phyloP scores from a whole-genome alignment of 2,797 vertebrate species.

The Macropus fuliginosus region DNA sequence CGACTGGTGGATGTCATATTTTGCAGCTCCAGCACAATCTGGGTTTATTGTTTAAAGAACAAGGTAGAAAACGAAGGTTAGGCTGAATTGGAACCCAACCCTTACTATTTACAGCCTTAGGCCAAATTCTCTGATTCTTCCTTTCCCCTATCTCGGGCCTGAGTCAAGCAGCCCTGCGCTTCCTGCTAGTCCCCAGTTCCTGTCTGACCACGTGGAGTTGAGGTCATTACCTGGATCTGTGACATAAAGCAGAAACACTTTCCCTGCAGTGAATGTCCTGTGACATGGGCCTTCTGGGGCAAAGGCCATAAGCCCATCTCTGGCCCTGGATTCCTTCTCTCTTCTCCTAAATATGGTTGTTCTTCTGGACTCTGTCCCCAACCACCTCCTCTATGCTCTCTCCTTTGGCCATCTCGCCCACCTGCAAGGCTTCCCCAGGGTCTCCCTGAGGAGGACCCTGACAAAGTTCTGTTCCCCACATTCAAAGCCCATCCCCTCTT shows the following conservation, averaged over 20 bases:
- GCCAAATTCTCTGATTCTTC: background rate
- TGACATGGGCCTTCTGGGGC: background rate
- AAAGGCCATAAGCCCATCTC: background rate
- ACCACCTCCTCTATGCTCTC: background rate
- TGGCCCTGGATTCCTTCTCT: background rate
- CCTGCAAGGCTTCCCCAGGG: background rate
- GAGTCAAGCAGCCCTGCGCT: background rate
- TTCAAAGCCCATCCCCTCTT: no score
- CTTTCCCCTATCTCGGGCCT: background rate
- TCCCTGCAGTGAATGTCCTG: background rate
- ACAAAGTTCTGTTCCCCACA: background rate
- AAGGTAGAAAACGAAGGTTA: background rate
- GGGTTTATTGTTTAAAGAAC: background rate
- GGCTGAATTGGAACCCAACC: background rate
- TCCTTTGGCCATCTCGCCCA: background rate
- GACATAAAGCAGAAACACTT: background rate
- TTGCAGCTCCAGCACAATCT: slow-evolving; percentile 80
- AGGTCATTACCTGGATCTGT: background rate
- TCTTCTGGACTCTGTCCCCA: background rate
- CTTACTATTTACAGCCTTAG: background rate
- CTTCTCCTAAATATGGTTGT: background rate
- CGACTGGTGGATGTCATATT: slow-evolving; percentile 92
- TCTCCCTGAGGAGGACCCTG: background rate
- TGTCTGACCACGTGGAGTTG: background rate
- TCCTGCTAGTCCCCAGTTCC: background rate